Evolutionary conservation across 37 sponge, comb jelly and placozoan genomes (phyloP).

Genomic region (Axinella damicornis): DNA sequence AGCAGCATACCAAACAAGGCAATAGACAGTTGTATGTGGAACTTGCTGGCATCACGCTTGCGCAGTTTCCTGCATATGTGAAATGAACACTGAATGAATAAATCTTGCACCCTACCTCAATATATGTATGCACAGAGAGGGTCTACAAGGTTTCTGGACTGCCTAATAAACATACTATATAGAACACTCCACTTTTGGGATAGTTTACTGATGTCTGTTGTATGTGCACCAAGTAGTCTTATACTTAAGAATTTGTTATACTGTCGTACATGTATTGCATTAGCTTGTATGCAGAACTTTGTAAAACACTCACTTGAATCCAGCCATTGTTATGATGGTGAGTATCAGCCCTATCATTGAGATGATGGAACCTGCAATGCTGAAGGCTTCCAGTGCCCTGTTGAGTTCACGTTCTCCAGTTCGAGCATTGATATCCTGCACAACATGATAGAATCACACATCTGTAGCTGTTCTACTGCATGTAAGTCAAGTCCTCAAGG

Average conservation of each 20-base stretch:
- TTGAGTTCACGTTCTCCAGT: background rate
- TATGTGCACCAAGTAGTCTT: too few species aligned
- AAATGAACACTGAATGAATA: background rate
- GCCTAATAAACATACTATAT: too few species aligned
- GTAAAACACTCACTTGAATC: conserved; percentile 34
- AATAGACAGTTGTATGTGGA: conserved; percentile 56
- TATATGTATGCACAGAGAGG: too few species aligned
- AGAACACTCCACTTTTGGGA: too few species aligned
- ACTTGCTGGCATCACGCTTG: conserved; percentile 40
- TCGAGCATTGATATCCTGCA: conserved; percentile 63
- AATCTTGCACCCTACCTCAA: too few species aligned
- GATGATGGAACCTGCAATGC: conserved; percentile 35
- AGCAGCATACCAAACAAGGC: conserved; percentile 49
- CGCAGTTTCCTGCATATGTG: conserved; percentile 43
- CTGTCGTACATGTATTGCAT: too few species aligned
- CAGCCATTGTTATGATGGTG: conserved; percentile 14
- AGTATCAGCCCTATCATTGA: conserved; percentile 55
- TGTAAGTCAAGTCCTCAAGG: too few species aligned
- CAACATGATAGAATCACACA: background rate
- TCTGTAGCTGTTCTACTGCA: background rate
- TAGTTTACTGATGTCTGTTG: too few species aligned
- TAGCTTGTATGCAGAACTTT: too few species aligned
- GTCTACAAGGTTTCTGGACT: too few species aligned
- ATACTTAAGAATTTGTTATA: too few species aligned
- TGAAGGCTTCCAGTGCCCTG: conserved; percentile 7